A percentile compares a stretch with the other conserved stretches of the same genome.
Evolutionary conservation across 2,113 vertebrate genomes (phyloP).

Genomic region (Elephantulus edwardii): DNA sequence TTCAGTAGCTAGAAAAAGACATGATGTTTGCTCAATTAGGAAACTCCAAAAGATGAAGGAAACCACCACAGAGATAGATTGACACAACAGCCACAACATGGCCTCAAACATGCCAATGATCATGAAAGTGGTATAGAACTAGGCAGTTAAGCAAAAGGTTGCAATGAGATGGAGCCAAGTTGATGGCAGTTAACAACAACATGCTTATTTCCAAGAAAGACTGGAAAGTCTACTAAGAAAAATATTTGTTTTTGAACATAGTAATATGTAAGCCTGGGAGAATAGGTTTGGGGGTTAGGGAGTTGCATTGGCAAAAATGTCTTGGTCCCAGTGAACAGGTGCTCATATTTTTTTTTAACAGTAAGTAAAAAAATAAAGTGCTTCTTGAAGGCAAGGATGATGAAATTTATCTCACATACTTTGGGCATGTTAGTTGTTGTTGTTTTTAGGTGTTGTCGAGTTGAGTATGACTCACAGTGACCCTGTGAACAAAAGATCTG

Average conservation of each 20-base stretch:
- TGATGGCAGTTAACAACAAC: not conserved
- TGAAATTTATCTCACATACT: no score
- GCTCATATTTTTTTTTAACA: not conserved
- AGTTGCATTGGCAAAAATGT: not conserved
- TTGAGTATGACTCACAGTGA: no score
- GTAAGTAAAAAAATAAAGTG: no score
- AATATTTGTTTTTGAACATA: not conserved
- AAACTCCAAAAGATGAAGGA: not conserved
- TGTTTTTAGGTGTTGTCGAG: no score
- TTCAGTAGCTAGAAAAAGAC: not conserved
- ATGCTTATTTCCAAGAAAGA: not conserved
- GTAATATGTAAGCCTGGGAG: not conserved
- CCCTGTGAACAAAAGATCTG: no score
- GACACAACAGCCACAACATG: not conserved
- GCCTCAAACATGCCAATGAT: not conserved
- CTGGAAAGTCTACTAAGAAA: not conserved
- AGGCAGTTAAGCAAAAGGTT: not conserved
- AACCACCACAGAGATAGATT: not conserved
- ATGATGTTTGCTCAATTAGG: not conserved
- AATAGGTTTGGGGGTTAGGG: not conserved
- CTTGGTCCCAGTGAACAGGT: not conserved
- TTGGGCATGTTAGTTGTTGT: no score
- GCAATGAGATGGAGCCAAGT: not conserved
- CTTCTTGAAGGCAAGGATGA: no score
- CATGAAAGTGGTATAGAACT: not conserved